Evolutionary conservation across 1,140 invertebrate species (phyloP).

Genomic region (Rhysida immarginata): DNA sequence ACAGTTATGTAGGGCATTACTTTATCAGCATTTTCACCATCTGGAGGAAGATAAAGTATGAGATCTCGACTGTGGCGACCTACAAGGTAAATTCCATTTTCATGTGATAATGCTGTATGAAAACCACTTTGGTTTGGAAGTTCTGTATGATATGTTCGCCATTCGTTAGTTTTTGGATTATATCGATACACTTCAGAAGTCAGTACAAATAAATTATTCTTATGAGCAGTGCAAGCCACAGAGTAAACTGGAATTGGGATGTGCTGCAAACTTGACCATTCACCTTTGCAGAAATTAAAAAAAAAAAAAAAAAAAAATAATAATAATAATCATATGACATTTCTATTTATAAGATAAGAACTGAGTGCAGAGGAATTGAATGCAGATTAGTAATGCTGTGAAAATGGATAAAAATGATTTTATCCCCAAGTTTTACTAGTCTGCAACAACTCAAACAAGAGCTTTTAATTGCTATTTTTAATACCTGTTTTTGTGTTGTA

Average conservation of each 20-base stretch:
- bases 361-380: no score
- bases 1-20: conserved; percentile 10
- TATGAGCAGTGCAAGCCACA: conserved; percentile 19
- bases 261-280: conserved; percentile 15
- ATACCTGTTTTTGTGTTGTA: conserved; percentile 15
- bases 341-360: no score
- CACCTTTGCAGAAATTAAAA: conserved; percentile 1
- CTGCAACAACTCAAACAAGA: no score
- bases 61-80: conserved; percentile 15
- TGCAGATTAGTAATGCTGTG: no score
- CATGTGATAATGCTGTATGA: conserved; percentile 17
- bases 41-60: conserved; percentile 14
- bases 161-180: conserved; percentile 12
- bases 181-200: conserved; percentile 16
- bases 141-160: conserved; percentile 12
- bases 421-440: no score
- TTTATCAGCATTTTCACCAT: background rate
- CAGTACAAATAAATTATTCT: conserved; percentile 19
- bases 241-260: conserved; percentile 18
- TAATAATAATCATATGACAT: no score
- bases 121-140: conserved; percentile 15
- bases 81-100: conserved; percentile 19
- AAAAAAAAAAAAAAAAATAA: background rate
- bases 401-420: no score
- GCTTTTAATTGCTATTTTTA: background rate